phyloP scores from a whole-genome alignment of 2,888 invertebrate genomes.

The Caenorhabditis doughertyi region DNA sequence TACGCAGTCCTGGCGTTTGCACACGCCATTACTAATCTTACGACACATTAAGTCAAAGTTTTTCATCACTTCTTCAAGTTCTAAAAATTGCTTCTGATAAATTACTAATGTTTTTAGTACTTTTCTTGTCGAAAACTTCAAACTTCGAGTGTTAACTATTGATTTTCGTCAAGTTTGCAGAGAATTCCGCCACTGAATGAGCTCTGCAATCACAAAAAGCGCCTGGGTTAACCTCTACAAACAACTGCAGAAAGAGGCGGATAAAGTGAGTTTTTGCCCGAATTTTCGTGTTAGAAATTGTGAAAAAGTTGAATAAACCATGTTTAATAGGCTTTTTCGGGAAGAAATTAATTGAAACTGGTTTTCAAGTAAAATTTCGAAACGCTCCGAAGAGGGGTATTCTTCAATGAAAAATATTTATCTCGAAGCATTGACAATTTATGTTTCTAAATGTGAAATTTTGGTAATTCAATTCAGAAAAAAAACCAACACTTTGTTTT shows the following conservation, averaged over 20 bases:
- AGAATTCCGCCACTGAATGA: slow-evolving; percentile 45
- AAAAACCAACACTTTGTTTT: too few relatives aligned
- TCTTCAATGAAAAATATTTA: too few relatives aligned
- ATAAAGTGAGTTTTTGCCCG: slow-evolving; percentile 74
- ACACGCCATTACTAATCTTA: slow-evolving; percentile 6
- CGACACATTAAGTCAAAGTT: slow-evolving; percentile 28
- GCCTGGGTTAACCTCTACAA: slow-evolving; percentile 80
- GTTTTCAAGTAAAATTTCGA: too few relatives aligned
- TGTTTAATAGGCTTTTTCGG: too few relatives aligned
- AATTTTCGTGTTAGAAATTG: neutral
- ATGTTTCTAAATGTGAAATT: too few relatives aligned
- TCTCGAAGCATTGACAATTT: too few relatives aligned
- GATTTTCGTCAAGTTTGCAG: slow-evolving; percentile 3
- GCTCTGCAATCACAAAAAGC: slow-evolving; percentile 68
- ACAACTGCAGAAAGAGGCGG: slow-evolving; percentile 77
- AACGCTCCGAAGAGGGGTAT: too few relatives aligned
- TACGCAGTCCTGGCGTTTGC: slow-evolving; percentile 6
- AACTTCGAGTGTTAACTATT: neutral
- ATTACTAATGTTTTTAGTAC: too few relatives aligned
- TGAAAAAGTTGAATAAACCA: neutral
- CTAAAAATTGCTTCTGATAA: too few relatives aligned
- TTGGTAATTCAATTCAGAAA: too few relatives aligned
- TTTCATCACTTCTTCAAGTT: slow-evolving; percentile 24
- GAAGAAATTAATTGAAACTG: too few relatives aligned
- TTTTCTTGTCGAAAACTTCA: too few relatives aligned